Evolutionary conservation across 1,140 invertebrate species (phyloP), one percentile per base, ranked within the genome.

Genomic region (Ceratina australensis): DNA sequence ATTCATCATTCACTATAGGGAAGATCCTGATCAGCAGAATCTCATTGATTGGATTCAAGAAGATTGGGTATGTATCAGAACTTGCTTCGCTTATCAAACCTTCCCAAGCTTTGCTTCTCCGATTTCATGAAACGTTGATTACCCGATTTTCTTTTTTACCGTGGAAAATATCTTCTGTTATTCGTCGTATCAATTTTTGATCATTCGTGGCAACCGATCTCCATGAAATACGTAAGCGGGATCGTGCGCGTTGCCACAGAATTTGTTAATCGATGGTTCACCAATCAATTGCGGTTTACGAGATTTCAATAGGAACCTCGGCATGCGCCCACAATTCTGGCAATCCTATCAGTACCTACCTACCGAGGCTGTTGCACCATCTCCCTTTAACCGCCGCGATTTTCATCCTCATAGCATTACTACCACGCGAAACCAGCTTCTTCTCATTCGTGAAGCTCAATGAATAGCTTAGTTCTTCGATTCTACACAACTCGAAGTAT

Each of bases 41-140:
- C 93, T 99, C 18, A 99, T 99, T 82, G 98, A 99, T 91, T 99
- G 98, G 98, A 98, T 99, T 83, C 98, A 99, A 93, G 97, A 98
- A 93, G 97, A 98, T 90, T 99, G 98, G 98, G 96, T 97, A 93
- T 90, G 90, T 91, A 33, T 49, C 1, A 33, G 24, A n/a, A 42
- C 33, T 42, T 10, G 5, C 33, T 42, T 42, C 3, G 33, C 33
- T 42, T 42, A 2, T 33, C 28, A 33, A 33, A 33, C 28, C 28
- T 5, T 33, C 33, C 33, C 33, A 3, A 42, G 33, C 33, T 42
- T 42, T 42, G 33, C 33, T 42, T 42, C 33, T 42, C 33, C 2
- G 8, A 42, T 42, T 42, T 42, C 5, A 42, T 10, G 33, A 42
- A 42, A 42, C 33, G 7, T 42, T 10, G 33, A 42, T 33, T 5